Percentiles rank a stretch among this genome's conserved stretches.
phyloP scores from a whole-genome alignment of 2,113 vertebrate species.

The Siphamia tubifer region DNA sequence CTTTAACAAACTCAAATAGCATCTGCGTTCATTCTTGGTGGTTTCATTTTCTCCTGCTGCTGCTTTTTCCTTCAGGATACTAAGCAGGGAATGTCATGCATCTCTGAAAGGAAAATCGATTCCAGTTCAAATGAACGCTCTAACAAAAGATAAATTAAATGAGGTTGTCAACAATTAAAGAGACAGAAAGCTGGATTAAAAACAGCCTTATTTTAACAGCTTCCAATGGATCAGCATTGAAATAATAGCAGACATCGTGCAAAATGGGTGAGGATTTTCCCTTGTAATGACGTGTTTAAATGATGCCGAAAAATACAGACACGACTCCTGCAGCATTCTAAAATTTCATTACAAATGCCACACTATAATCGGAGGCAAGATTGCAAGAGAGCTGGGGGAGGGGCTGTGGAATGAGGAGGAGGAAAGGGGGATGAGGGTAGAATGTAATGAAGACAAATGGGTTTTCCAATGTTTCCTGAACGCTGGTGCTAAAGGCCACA shows the following conservation, averaged over 20 bases:
- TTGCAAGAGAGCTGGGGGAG: background rate
- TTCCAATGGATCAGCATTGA: background rate
- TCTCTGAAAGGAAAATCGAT: background rate
- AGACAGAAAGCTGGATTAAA: background rate
- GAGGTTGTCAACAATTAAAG: background rate
- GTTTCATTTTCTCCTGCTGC: background rate
- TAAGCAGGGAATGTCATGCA: background rate
- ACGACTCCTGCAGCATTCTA: background rate
- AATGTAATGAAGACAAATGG: constrained; percentile 43
- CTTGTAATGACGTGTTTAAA: background rate
- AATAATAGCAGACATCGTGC: background rate
- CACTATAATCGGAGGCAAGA: constrained; percentile 1
- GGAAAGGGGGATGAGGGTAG: background rate
- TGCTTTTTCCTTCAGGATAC: background rate
- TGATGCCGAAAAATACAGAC: background rate
- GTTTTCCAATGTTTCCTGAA: constrained; percentile 22
- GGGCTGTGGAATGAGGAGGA: background rate
- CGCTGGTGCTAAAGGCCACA: constrained; percentile 5
- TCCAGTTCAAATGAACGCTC: background rate
- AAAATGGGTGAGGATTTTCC: background rate
- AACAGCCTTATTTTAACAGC: background rate
- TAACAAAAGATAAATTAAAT: background rate
- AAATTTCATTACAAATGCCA: constrained; percentile 5
- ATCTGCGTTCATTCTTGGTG: background rate
- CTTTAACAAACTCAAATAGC: constrained; percentile 4